phyloP scores from a whole-genome alignment of 1,140 invertebrate genomes.

The Neodiprion virginianus region DNA sequence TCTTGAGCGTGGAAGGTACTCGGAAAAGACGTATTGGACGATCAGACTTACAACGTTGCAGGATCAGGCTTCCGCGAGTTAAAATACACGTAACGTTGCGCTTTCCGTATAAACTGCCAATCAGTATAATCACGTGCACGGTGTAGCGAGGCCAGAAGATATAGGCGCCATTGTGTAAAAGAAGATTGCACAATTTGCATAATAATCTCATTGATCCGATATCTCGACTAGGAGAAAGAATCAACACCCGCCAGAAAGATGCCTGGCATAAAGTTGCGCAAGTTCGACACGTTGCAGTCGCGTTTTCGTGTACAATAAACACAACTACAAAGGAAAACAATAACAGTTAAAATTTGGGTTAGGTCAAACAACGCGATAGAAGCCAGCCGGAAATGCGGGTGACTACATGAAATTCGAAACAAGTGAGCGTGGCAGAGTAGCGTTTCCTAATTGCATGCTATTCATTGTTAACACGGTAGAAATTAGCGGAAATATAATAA shows the following conservation, averaged over 20 bases:
- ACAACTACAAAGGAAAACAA: not conserved
- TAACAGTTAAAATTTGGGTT: not conserved
- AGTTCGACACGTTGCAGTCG: not conserved
- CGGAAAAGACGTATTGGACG: too few relatives aligned
- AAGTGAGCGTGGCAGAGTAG: not conserved
- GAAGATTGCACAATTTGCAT: not conserved
- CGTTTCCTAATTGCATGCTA: not conserved
- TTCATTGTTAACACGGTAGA: not conserved
- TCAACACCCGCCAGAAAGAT: not conserved
- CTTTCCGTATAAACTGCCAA: not conserved
- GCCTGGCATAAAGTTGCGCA: not conserved
- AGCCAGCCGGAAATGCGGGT: too few relatives aligned
- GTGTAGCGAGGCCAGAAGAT: not conserved
- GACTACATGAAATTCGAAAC: not conserved
- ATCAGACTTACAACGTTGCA: too few relatives aligned
- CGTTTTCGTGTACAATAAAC: not conserved
- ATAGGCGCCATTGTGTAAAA: not conserved
- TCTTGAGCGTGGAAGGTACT: too few relatives aligned
- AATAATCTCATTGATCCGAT: conserved; percentile 3
- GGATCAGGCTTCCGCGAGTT: too few relatives aligned
- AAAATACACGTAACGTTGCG: not conserved
- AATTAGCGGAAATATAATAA: not conserved
- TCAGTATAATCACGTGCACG: not conserved
- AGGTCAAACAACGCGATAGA: not conserved
- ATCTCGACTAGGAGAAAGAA: not conserved